These are phyloP conservation scores for Rhopalosiphum maidis DNA, from an alignment of 1,140 invertebrate species.

Conservation along the genomic window DNA sequence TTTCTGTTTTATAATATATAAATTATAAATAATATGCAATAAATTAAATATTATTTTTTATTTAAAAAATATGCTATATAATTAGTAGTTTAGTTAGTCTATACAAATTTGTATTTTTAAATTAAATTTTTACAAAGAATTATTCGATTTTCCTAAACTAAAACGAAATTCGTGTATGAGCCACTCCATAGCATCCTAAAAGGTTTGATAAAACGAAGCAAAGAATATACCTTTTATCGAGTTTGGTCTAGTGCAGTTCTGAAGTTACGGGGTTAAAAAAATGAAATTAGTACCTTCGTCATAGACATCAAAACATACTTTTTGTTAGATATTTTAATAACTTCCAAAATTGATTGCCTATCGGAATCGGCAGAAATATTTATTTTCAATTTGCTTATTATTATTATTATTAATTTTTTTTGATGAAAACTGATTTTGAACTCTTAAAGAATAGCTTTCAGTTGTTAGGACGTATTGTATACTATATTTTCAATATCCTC, in stretches of 20 bases:
- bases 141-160: not conserved
- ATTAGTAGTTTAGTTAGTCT: no score
- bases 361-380: not conserved
- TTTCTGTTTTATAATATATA: no score
- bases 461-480: not conserved
- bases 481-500: not conserved
- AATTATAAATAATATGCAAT: no score
- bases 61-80: no score
- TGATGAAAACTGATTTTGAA: not conserved
- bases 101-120: no score
- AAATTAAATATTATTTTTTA: no score
- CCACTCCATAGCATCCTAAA: not conserved
- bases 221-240: not conserved
- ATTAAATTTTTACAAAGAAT: no score
- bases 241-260: no score
- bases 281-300: not conserved
- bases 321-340: not conserved
- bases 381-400: not conserved
- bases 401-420: not conserved
- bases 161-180: not conserved
- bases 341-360: not conserved
- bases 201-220: not conserved
- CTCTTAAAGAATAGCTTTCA: not conserved
- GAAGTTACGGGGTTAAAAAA: not conserved
- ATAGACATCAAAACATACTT: not conserved